Percentiles rank a stretch among this genome's conserved stretches.
Conservation (phyloP, 2,888 invertebrate species). For the Acleris laterana region DNA sequence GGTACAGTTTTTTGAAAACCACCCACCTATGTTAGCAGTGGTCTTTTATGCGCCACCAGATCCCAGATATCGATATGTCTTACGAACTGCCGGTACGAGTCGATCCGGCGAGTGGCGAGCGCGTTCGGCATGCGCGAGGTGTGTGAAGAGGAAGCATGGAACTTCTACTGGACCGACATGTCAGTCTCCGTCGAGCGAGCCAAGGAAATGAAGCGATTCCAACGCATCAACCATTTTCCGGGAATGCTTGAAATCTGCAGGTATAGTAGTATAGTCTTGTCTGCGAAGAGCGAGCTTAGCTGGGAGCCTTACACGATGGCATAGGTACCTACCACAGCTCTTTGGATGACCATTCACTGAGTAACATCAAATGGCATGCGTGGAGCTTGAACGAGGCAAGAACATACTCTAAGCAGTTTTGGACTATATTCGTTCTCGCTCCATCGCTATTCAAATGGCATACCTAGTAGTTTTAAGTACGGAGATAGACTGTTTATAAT, state of each 20-base stretch:
- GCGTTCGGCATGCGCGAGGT: constrained; percentile 91
- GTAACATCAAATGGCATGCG: too few relatives aligned
- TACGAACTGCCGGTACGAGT: constrained; percentile 89
- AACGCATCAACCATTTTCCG: constrained; percentile 97
- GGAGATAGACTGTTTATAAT: too few relatives aligned
- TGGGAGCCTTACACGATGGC: too few relatives aligned
- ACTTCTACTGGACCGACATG: constrained; percentile 95
- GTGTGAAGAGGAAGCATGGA: constrained; percentile 92
- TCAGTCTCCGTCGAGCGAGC: constrained; percentile 93
- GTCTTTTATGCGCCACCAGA: constrained; percentile 47
- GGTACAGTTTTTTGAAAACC: background rate
- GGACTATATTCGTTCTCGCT: too few relatives aligned
- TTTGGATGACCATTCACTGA: too few relatives aligned
- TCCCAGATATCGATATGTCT: constrained; percentile 86
- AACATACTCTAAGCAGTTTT: too few relatives aligned
- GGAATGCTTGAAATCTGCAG: constrained; percentile 94
- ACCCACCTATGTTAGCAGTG: constrained; percentile 16
- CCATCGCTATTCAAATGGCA: too few relatives aligned
- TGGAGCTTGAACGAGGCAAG: too few relatives aligned
- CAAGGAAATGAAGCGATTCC: constrained; percentile 96
- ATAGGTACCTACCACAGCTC: too few relatives aligned
- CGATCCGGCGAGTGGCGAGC: constrained; percentile 88
- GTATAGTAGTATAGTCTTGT: constrained; percentile 44
- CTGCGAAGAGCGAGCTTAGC: background rate
- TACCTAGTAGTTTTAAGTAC: too few relatives aligned